Base-by-base conservation (phyloP, 2,888 invertebrate species). In the Coelogynopora nodosa region DNA sequence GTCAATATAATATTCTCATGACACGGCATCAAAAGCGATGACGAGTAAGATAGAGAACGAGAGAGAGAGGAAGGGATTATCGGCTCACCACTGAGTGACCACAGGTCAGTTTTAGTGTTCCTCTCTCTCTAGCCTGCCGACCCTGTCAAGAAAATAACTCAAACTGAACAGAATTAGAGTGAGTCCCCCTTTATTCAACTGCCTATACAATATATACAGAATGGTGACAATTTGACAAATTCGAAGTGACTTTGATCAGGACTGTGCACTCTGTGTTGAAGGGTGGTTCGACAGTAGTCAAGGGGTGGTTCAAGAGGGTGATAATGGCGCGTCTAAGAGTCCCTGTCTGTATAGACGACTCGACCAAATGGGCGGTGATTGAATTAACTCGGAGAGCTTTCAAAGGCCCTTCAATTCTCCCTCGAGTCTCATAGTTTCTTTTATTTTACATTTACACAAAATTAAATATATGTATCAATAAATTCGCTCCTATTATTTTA, bases 381-480 rank as follows among this genome's bases (percentile, higher is more conserved):
- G 74, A 74, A 74, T 74, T 74, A 74, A 74, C 74, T 74, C 23
- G 74, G 23, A 74, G 74, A 74, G 74, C 74, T 23, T 74, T 74
- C 74, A 74, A 74, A n/a, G 74, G 10, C 2, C 5, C 74, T 74
- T 74, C 49, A 49, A 49, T 10, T 5, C 49, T 5, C 49, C 5
- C 5, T 10, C 5, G 49, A 10, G 5, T 49, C 49, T 49, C 49
- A 49, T 18, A 10, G 5, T 49, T 5, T 18, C 49, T 49, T 10
- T 49, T 49, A 49, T 10, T 49, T 49, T 10, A 49, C 49, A 49
- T 18, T 10, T 18, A n/a, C n/a, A n/a, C n/a, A n/a, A n/a, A n/a
- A n/a, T n/a, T n/a, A n/a, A n/a, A n/a, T n/a, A n/a, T n/a, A n/a
- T n/a, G n/a, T n/a, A n/a, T n/a, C n/a, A n/a, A n/a, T n/a, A n/a